These are phyloP conservation scores for Phrynocephalus forsythii DNA, from an alignment of 2,797 vertebrate genomes.

Conservation along the genomic window DNA sequence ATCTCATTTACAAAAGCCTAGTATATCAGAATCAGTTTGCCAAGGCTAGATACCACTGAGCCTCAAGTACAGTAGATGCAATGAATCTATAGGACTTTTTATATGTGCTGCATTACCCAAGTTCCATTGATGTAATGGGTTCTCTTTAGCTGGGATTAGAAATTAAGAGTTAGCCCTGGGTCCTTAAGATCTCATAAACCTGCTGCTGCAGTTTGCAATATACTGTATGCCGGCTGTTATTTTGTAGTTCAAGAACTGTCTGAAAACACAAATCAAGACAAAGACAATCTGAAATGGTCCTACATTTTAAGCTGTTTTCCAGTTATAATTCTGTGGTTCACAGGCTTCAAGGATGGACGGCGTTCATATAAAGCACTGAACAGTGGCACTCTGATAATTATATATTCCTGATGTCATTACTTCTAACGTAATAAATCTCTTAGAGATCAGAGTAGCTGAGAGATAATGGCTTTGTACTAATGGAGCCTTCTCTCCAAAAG, in stretches of 20 bases:
- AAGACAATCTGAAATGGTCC: background rate
- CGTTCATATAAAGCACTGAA: conserved; percentile 49
- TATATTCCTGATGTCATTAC: conserved; percentile 59
- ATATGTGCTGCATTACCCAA: too few relatives aligned
- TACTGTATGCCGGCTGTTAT: background rate
- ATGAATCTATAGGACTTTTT: too few relatives aligned
- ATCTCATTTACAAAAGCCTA: too few relatives aligned
- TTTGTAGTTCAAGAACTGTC: background rate
- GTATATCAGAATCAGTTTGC: too few relatives aligned
- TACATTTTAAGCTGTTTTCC: background rate
- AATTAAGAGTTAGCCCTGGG: too few relatives aligned
- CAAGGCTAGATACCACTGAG: too few relatives aligned
- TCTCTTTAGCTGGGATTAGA: too few relatives aligned
- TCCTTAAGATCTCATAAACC: too few relatives aligned
- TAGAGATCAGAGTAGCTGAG: conserved; percentile 57
- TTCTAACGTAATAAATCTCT: conserved; percentile 60
- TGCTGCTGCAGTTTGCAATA: too few relatives aligned
- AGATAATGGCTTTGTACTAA: conserved; percentile 42
- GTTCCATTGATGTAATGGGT: too few relatives aligned
- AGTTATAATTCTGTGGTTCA: background rate
- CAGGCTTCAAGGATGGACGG: conserved; percentile 26
- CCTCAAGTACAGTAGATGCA: too few relatives aligned
- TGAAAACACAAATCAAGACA: background rate
- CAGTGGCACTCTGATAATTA: conserved; percentile 53
- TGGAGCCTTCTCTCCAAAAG: conserved; percentile 42